Base-by-base conservation (phyloP, 2,797 vertebrate species). In the Sebastiscus tertius region DNA sequence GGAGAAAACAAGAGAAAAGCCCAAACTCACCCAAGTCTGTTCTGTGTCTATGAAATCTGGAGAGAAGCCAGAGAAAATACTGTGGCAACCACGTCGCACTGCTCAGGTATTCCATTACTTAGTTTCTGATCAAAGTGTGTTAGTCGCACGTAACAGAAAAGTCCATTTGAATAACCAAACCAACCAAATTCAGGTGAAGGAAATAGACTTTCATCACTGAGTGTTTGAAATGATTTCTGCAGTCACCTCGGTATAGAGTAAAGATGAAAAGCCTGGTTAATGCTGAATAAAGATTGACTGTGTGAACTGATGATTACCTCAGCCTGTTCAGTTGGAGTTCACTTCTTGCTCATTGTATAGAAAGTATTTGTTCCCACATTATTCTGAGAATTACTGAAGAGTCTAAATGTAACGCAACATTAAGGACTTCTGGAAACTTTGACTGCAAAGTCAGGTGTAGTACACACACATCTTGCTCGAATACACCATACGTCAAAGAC, bases 91-190 rank as follows among this genome's bases (percentile, higher is more conserved):
- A 33, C 49, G 33, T 56, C 12, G 1, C 2, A 14, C 74, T 72
- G 54, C 16, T 72, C n/a, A 64, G 66, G 20, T 69, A 74, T 74
- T 67, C 20, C 36, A 63, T 74, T 16, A 70, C 49, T 55, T 26
- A 42, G 22, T 62, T n/a, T 67, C 2, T 22, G 27, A 56, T 75
- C 77, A 59, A 63, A 72, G 33, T 52, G 12, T 16, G 29, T 34
- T 56, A 18, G 34, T 63, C 1, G 13, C 7, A 27, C 55, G n/a
- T 27, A 61, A 34, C 4, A 59, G 11, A 58, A 73, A 68, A 58
- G 3, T 20, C 26, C 4, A 20, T 77, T 39, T 61, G 16, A 68
- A 59, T 33, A 10, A 55, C 5, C 11, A 62, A 72, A 56, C 12
- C 3, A 22, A 71, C 20, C 31, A 68, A 62, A 82, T n/a, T 26